Evolutionary conservation across 2,888 invertebrate genomes (phyloP).

Genomic region (Lithophane semibrunnea): DNA sequence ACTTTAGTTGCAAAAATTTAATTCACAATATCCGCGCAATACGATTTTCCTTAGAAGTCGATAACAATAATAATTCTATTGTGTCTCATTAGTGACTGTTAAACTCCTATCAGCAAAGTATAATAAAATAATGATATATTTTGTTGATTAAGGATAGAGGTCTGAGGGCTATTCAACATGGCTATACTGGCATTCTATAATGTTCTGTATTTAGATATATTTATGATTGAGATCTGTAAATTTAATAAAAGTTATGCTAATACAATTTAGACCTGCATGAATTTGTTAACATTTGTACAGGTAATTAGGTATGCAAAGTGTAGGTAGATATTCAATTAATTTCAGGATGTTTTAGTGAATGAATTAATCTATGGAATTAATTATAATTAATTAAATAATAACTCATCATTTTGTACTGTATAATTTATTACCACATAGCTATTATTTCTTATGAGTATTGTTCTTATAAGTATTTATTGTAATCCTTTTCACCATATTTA

Average conservation of each 20-base stretch:
- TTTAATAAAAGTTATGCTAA: neutral
- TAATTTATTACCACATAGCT: neutral
- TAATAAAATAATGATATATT: too few relatives aligned
- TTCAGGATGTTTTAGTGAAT: conserved; percentile 12
- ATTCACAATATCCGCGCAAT: neutral
- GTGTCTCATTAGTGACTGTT: too few relatives aligned
- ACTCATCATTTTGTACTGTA: conserved; percentile 2
- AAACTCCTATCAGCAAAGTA: neutral
- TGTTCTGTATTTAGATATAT: neutral
- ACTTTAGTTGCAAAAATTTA: neutral
- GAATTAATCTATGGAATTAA: neutral
- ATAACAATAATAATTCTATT: too few relatives aligned
- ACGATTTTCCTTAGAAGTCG: too few relatives aligned
- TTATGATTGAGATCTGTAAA: neutral
- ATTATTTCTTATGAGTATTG: neutral
- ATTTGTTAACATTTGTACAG: neutral
- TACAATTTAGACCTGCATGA: neutral
- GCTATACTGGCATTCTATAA: fast-evolving
- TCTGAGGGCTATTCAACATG: neutral
- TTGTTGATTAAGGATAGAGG: neutral
- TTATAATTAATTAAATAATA: too few relatives aligned
- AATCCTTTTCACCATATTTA: neutral
- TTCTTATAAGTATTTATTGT: neutral
- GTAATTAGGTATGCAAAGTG: conserved; percentile 5
- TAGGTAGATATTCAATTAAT: conserved; percentile 1